Conservation (phyloP, 1,140 invertebrate genomes). For the Dendrolimus punctatus region DNA sequence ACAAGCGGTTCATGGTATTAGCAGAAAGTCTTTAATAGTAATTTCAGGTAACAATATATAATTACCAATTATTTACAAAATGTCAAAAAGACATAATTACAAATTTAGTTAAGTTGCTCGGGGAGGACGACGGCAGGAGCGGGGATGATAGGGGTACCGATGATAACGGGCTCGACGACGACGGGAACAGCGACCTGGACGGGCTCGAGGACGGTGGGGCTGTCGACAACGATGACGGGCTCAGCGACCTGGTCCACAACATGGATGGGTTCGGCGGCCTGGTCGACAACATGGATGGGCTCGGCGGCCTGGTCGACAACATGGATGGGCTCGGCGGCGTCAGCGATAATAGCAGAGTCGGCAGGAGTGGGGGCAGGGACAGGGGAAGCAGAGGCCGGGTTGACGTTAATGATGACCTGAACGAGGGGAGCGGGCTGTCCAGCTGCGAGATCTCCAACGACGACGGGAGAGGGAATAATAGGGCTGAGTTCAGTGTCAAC, state of each 20-base stretch:
- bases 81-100: not conserved
- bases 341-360: not conserved
- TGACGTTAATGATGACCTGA: not conserved
- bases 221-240: constrained; percentile 3
- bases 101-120: constrained; percentile 18
- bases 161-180: constrained; percentile 8
- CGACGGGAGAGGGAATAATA: too few species aligned
- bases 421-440: constrained; percentile 7
- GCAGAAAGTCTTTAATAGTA: too few species aligned
- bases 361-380: not conserved
- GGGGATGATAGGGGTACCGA: constrained; percentile 18
- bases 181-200: constrained; percentile 14
- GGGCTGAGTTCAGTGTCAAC: too few species aligned
- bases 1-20: too few species aligned
- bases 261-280: constrained; percentile 5
- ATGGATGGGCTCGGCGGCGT: not conserved
- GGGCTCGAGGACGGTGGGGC: constrained; percentile 7
- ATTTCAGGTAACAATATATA: too few species aligned
- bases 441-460: constrained; percentile 11
- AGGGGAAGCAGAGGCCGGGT: not conserved
- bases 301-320: not conserved
- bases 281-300: constrained; percentile 9
- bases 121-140: constrained; percentile 12
- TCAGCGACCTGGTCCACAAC: not conserved
- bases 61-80: not conserved